Evolutionary conservation across 2,113 vertebrate genomes (phyloP), one percentile per base, ranked within the genome.

Genomic region (Pachypanchax playfairii): DNA sequence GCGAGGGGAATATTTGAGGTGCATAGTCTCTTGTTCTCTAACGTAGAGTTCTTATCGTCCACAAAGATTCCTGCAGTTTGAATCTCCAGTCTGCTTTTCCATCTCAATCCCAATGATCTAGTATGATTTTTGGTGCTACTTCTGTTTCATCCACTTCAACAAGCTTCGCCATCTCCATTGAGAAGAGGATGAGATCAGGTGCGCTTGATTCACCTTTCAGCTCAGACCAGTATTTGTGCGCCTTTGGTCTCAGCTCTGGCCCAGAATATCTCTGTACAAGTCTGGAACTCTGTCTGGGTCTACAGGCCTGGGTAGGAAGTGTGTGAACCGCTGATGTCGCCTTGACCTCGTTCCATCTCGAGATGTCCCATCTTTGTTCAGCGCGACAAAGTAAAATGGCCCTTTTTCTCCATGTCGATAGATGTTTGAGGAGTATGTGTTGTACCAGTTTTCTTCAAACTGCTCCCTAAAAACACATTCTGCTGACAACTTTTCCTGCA

Each of bases 401-500:
- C 96, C 96, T 88, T 91, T 94, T 83, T 98, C 96, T 80, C 93
- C 94, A 1, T 99, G 96, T 66, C 96, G 94, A 78, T 98, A 99
- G n/a, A 99, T 93, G 87, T 98, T 98, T 46, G 96, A 99, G 24
- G 97, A 96, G 89, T 98, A 98, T 1, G 97, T 99, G 81, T 99
- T 99, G 92, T 99, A 99, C 97, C 97, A 99, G 90, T 99, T 99
- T 90, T 99, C 96, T 88, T 99, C 96, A 89, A 99, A 98, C 81
- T 98, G 95, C 87, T 98, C 97, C 90, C 92, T 93, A 91, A 99
- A 99, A 56, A 98, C 94, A 78, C 94, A 94, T 81, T 99, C 97
- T 54, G 96, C 94, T 22, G 94, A 95, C 85, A 99, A 88, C 77
- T 98, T 98, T 68, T 96, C 96, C 97, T 99, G 90, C 26, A 83